A percentile compares a stretch with the other conserved stretches of the same genome.
These are phyloP conservation scores for Hemitrygon akajei DNA, from an alignment of 2,797 vertebrate genomes.

Conservation along the genomic window DNA sequence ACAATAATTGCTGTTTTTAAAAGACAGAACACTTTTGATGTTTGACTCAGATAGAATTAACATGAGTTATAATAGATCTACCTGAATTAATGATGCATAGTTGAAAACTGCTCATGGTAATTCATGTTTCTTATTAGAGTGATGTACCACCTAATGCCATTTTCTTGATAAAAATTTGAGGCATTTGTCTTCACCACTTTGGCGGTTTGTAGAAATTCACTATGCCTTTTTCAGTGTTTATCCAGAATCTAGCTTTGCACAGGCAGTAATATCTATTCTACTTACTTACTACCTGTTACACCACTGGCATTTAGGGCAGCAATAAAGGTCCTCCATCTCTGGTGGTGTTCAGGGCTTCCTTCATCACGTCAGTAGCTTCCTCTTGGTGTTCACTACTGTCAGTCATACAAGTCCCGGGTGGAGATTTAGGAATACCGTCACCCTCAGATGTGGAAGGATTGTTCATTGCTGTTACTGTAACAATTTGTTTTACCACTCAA, in stretches of 20 bases:
- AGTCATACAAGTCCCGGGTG: no score
- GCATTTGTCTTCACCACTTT: neutral
- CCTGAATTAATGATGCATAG: constrained; percentile 7
- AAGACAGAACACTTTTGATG: neutral
- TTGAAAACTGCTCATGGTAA: neutral
- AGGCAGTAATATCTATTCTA: neutral
- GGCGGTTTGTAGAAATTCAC: constrained; percentile 17
- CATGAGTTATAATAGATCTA: neutral
- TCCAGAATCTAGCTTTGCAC: neutral
- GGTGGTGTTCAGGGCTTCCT: no score
- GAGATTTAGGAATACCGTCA: no score
- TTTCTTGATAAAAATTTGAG: neutral
- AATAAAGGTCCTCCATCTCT: no score
- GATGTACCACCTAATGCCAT: neutral
- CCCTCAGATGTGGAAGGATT: no score
- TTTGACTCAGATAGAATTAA: constrained; percentile 22
- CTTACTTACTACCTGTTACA: no score
- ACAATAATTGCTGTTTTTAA: neutral
- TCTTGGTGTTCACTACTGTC: no score
- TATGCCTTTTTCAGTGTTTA: neutral
- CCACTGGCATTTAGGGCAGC: no score
- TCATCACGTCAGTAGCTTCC: no score
- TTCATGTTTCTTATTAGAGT: constrained; percentile 31
- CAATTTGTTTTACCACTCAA: no score
- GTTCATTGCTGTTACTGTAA: no score